These are phyloP conservation scores for Anarrhichthys ocellatus DNA, from an alignment of 2,113 vertebrate species.

Conservation along the genomic window DNA sequence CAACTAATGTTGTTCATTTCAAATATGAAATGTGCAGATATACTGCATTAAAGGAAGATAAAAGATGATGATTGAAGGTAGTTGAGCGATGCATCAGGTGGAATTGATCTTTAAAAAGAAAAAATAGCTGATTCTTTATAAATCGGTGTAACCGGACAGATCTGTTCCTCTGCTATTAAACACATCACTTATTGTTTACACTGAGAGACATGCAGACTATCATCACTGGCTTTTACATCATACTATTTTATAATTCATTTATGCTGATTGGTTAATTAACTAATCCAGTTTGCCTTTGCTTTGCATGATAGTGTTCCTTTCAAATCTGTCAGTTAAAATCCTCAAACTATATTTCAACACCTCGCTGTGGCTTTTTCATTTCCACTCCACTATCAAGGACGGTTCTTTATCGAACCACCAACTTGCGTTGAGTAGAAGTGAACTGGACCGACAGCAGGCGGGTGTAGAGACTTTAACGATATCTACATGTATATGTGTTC, in stretches of 20 bases:
- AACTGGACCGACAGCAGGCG: neutral
- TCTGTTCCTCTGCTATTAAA: neutral
- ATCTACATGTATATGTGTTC: neutral
- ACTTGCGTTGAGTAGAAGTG: neutral
- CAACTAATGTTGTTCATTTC: too few relatives aligned
- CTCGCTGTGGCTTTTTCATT: too few relatives aligned
- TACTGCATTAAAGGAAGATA: neutral
- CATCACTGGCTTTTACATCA: neutral
- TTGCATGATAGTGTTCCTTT: neutral
- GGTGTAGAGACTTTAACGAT: neutral
- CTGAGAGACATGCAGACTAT: neutral
- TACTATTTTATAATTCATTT: neutral
- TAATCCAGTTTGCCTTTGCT: neutral
- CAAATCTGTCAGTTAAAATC: neutral
- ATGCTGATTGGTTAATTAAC: neutral
- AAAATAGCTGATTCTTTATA: neutral
- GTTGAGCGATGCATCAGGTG: neutral
- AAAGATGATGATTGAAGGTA: neutral
- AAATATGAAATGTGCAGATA: too few relatives aligned
- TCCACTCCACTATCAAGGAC: neutral
- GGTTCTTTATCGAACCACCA: neutral
- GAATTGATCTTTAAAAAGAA: neutral
- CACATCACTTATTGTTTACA: neutral
- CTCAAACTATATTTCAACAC: neutral
- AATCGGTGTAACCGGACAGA: neutral